Evolutionary conservation across 2,888 invertebrate genomes (phyloP), one percentile per base, ranked within the genome.

Genomic region (Aphidoletes aphidimyza): DNA sequence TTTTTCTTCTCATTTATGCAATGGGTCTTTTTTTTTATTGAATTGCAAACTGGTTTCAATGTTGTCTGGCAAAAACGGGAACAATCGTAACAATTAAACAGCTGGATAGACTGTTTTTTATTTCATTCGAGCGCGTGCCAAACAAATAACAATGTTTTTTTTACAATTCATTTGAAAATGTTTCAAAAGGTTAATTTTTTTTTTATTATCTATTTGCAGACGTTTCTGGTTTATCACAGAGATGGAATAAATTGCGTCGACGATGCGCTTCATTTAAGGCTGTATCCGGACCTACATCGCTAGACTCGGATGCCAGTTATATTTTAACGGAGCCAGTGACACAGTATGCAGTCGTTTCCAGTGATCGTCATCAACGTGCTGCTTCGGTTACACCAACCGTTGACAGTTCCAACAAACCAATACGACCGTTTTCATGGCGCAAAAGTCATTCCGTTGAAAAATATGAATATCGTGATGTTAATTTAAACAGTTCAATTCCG

Each of bases 201-300:
- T 78, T 36, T 78, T 78, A 30, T 37, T 78, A 36, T 36, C n/a
- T 5, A 45, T 84, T 83, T 84, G 37, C 85, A 86, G 86, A 86
- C 84, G 81, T 85, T 22, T 85, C 86, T 45, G 86, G 85, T 36
- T 91, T 95, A 86, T 93, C 94, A 84, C 94, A 94, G 89, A 92
- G 94, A 90, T 95, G 94, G 94, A 91, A 94, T 87, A 93, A 94
- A 88, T 90, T 95, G 85, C 92, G 94, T 42, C 92, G 94, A 85
- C 92, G 94, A 87, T 94, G 94, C 89, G 92, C 93, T 37, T 92
- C 92, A 14, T 87, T 90, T 85, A 88, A 90, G 84, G 89, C 90
- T 69, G 91, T 92, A 86, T 88, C 89, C 86, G 91, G 92, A 86
- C 91, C 93, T 11, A 91, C 93, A 45, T 92, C 93, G 0, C 91